A percentile compares a stretch with the other conserved stretches of the same genome.
These are phyloP conservation scores for Cliona cf. orientalis DNA, from an alignment of 37 sponge, comb jelly and placozoan species.

Conservation along the genomic window DNA sequence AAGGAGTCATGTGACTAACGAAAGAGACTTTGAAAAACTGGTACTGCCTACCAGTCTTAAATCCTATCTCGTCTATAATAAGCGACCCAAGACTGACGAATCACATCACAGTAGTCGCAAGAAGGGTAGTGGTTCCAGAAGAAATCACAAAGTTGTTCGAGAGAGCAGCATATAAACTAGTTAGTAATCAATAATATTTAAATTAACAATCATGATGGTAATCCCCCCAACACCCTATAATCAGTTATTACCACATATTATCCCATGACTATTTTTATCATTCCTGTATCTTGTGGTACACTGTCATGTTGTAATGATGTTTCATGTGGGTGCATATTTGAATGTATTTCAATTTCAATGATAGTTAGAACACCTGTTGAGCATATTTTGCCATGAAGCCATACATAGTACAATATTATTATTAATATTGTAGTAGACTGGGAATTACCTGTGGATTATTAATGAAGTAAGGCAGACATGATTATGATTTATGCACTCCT, in stretches of 20 bases:
- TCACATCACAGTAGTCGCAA: too few species aligned
- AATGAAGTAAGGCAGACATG: neutral
- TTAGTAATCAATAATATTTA: neutral
- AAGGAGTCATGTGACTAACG: slow-evolving; percentile 29
- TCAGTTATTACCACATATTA: neutral
- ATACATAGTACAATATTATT: too few species aligned
- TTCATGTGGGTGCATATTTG: neutral
- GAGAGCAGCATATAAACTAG: neutral
- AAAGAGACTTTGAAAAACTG: slow-evolving; percentile 29
- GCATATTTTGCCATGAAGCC: too few species aligned
- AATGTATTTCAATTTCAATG: too few species aligned
- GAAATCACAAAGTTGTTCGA: neutral
- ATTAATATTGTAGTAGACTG: too few species aligned
- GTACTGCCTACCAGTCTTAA: slow-evolving; percentile 56
- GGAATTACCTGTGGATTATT: too few species aligned
- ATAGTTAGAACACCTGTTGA: too few species aligned
- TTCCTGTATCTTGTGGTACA: neutral
- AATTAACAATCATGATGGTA: neutral
- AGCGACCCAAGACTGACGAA: neutral
- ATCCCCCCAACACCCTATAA: neutral
- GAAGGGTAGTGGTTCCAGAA: neutral
- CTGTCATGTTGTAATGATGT: neutral
- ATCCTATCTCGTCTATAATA: slow-evolving; percentile 41
- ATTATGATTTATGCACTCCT: neutral
- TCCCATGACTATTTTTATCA: neutral